These are phyloP conservation scores for Phylloscopus collybita DNA, from an alignment of 2,797 vertebrate species.

Conservation along the genomic window DNA sequence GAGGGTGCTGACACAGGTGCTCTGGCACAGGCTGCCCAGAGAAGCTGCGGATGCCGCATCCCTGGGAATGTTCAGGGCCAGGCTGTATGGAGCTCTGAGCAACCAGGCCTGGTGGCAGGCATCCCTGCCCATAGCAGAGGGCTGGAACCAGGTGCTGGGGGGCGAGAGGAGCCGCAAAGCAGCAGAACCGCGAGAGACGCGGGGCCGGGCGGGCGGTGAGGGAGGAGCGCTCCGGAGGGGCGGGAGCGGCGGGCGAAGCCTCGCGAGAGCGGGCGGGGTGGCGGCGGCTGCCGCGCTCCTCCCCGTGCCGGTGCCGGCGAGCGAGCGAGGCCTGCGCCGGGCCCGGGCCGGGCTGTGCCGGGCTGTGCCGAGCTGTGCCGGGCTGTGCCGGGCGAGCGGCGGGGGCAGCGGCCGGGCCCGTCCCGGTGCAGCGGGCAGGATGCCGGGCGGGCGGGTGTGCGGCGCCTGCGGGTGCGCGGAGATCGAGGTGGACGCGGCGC, in stretches of 20 bases:
- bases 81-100: background rate
- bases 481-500: slow-evolving; percentile 91
- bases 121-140: rapidly evolving
- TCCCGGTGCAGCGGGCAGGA: slow-evolving; percentile 78
- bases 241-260: background rate
- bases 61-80: background rate
- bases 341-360: background rate
- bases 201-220: background rate
- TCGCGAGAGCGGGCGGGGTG: background rate
- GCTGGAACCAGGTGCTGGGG: rapidly evolving
- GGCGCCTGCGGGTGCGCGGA: slow-evolving; percentile 88
- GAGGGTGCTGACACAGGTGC: background rate
- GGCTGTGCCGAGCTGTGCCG: background rate
- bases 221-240: background rate
- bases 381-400: background rate
- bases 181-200: rapidly evolving
- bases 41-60: background rate
- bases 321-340: background rate
- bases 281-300: background rate
- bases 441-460: slow-evolving; percentile 87
- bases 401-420: background rate
- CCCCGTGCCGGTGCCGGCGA: background rate
- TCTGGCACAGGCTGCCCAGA: background rate
- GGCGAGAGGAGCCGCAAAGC: rapidly evolving
- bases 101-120: rapidly evolving